These are phyloP conservation scores for Chelonia mydas DNA, from an alignment of 2,797 vertebrate species.

Conservation along the genomic window DNA sequence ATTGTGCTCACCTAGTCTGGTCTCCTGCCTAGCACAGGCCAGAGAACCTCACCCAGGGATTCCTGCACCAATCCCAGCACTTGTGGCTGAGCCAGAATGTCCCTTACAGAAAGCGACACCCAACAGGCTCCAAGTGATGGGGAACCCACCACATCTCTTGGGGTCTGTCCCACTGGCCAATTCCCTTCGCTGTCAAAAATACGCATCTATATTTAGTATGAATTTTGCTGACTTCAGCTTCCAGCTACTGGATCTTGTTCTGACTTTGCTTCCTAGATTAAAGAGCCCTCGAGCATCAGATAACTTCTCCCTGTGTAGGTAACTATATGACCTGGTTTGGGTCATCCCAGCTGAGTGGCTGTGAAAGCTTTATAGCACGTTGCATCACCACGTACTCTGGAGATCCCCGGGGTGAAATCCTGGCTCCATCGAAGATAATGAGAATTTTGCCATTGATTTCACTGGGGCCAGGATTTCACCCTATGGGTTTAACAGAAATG, in stretches of 20 bases:
- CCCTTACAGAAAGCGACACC: background rate
- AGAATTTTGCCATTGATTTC: background rate
- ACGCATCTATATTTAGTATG: accelerated
- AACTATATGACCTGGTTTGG: accelerated
- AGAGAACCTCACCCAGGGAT: background rate
- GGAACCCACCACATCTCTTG: background rate
- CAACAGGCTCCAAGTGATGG: background rate
- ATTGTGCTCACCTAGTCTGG: background rate
- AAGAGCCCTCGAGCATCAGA: background rate
- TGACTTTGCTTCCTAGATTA: accelerated
- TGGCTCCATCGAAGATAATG: background rate
- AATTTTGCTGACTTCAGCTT: accelerated
- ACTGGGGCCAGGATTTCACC: background rate
- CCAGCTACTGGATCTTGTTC: background rate
- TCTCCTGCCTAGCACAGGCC: background rate
- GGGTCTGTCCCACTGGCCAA: accelerated
- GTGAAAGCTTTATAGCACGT: background rate
- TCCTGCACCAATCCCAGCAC: accelerated
- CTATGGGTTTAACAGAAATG: background rate
- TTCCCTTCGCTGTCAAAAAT: accelerated
- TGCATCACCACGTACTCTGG: background rate
- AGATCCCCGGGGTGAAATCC: background rate
- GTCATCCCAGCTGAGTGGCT: background rate
- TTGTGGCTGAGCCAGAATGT: background rate
- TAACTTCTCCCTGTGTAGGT: background rate